Percentiles rank a stretch among this genome's conserved stretches.
Evolutionary conservation across 2,888 invertebrate species (phyloP).

Genomic region (Hetaerina titia): DNA sequence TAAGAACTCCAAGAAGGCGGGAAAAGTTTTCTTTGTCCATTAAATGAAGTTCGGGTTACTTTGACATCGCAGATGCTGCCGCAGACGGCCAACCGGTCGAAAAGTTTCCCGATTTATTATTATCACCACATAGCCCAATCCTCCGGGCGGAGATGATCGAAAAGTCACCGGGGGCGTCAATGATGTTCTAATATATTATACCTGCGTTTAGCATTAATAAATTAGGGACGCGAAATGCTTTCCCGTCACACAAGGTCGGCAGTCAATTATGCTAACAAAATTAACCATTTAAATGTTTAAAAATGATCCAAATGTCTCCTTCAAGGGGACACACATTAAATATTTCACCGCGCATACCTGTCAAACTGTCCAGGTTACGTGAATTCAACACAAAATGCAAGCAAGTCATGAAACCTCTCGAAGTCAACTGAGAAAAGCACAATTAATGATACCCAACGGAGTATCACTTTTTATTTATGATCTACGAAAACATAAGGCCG

Average conservation of each 20-base stretch:
- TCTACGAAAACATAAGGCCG: too few species aligned
- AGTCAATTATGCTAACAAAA: too few species aligned
- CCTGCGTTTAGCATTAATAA: background rate
- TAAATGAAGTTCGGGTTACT: slow-evolving; percentile 20
- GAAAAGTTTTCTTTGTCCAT: slow-evolving; percentile 31
- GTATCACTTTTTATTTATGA: too few species aligned
- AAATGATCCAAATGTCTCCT: background rate
- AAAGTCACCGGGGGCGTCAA: background rate
- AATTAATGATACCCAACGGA: too few species aligned
- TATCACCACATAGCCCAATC: background rate
- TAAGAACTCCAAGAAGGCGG: slow-evolving; percentile 17
- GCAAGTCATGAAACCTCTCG: too few species aligned
- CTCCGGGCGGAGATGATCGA: background rate
- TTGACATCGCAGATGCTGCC: background rate
- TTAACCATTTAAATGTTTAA: too few species aligned
- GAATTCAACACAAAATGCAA: too few species aligned
- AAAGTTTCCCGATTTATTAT: slow-evolving; percentile 21
- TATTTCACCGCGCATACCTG: background rate
- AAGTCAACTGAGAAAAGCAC: too few species aligned
- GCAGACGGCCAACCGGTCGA: background rate
- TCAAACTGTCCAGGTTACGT: too few species aligned
- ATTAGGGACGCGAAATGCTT: background rate
- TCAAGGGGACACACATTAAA: background rate
- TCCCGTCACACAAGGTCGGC: too few species aligned
- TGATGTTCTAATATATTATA: background rate